Evolutionary conservation across 2,888 invertebrate species (phyloP).

Genomic region (Drosophila histrio): DNA sequence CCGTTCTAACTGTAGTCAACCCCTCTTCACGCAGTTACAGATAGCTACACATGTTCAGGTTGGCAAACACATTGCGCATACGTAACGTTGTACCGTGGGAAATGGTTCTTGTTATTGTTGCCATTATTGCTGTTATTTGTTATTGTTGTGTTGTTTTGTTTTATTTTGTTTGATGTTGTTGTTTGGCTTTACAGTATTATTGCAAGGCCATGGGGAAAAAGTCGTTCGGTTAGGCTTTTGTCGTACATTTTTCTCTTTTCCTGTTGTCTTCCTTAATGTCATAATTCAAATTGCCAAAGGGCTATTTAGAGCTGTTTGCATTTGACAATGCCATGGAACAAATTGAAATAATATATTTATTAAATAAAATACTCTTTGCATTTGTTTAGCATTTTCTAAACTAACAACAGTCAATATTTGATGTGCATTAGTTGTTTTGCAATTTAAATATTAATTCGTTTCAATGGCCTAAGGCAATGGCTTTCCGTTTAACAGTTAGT

Average conservation of each 20-base stretch:
- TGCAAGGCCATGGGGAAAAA: constrained; percentile 50
- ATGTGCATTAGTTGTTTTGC: not conserved
- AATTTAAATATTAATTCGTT: not conserved
- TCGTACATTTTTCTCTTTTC: constrained; percentile 35
- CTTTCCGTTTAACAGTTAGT: not conserved
- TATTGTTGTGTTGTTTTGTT: constrained; percentile 28
- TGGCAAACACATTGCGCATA: constrained; percentile 68
- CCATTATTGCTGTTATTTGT: constrained; percentile 53
- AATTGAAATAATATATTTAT: not conserved
- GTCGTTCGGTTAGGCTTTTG: constrained; percentile 56
- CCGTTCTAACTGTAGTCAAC: not conserved
- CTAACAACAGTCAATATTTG: not conserved
- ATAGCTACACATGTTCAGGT: constrained; percentile 76
- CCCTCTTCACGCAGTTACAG: constrained; percentile 48
- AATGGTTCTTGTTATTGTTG: constrained; percentile 59
- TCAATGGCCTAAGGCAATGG: not conserved
- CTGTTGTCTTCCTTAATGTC: constrained; percentile 45
- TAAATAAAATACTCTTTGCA: not conserved
- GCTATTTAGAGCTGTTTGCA: constrained; percentile 34
- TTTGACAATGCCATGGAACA: constrained; percentile 21
- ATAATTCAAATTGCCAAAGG: constrained; percentile 48
- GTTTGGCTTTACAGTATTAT: constrained; percentile 22
- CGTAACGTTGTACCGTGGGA: constrained; percentile 67
- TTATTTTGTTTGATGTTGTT: constrained; percentile 36
- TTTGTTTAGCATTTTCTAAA: not conserved